Evolutionary conservation across 2,888 invertebrate genomes (phyloP).

Genomic region (Mesoligia furuncula): DNA sequence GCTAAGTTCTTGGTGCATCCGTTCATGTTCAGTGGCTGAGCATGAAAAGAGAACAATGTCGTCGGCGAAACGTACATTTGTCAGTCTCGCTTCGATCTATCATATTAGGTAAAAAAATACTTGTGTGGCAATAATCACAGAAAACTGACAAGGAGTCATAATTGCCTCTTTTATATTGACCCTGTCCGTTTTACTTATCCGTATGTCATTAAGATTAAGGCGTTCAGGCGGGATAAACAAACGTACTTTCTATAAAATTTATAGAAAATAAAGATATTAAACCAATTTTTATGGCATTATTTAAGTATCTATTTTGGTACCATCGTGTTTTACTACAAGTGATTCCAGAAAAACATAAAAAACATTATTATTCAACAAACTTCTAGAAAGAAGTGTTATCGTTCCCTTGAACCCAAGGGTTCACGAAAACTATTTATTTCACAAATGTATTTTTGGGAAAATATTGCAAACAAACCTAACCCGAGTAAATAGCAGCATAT

Average conservation of each 20-base stretch:
- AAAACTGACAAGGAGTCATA: background rate
- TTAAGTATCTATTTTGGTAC: conserved; percentile 15
- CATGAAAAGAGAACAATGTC: too few species aligned
- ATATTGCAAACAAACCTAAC: conserved; percentile 39
- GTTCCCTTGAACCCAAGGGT: conserved; percentile 16
- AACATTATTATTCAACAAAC: background rate
- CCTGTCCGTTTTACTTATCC: background rate
- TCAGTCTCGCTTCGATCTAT: background rate
- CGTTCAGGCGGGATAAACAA: background rate
- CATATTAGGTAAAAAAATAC: background rate
- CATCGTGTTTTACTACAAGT: conserved; percentile 28
- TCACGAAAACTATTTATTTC: conserved; percentile 42
- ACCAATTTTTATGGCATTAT: conserved; percentile 41
- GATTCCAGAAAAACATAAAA: conserved; percentile 16
- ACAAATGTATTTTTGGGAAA: conserved; percentile 40
- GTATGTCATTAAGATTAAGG: background rate
- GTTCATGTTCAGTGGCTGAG: too few species aligned
- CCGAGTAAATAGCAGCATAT: conserved; percentile 36
- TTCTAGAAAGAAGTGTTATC: conserved; percentile 23
- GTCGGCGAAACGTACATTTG: too few species aligned
- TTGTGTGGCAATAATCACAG: background rate
- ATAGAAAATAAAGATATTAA: conserved; percentile 13
- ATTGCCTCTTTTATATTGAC: background rate
- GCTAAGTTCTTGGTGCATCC: too few species aligned
- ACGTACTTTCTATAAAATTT: conserved; percentile 8